Percentiles rank a stretch among this genome's conserved stretches.
Evolutionary conservation across 2,113 vertebrate species (phyloP).

Genomic region (Neolamprologus tretocephalus): DNA sequence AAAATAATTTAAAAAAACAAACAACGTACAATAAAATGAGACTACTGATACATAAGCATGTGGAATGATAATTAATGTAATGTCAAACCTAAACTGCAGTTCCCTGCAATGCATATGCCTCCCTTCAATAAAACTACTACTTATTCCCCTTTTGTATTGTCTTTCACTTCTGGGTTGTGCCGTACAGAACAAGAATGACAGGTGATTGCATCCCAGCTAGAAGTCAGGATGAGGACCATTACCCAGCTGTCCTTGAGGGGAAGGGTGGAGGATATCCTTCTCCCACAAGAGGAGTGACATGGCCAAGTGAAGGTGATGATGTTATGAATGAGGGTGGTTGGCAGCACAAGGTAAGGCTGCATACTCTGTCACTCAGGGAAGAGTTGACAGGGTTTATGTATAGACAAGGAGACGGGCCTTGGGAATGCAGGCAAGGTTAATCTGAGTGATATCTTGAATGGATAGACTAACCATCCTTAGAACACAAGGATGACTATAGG

Average conservation of each 20-base stretch:
- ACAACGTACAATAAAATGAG: neutral
- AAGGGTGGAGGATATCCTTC: constrained; percentile 44
- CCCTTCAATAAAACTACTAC: neutral
- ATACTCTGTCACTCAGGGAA: constrained; percentile 42
- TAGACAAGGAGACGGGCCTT: constrained; percentile 35
- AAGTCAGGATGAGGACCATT: constrained; percentile 53
- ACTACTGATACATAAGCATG: neutral
- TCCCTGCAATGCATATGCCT: neutral
- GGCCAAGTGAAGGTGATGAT: constrained; percentile 66
- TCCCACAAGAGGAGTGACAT: constrained; percentile 49
- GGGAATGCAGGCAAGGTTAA: constrained; percentile 38
- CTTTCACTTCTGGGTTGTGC: neutral
- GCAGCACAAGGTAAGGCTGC: constrained; percentile 61
- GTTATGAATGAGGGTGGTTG: constrained; percentile 64
- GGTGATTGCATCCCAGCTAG: constrained; percentile 18
- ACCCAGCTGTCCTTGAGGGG: constrained; percentile 63
- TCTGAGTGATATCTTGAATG: constrained; percentile 28
- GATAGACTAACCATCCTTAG: constrained; percentile 7
- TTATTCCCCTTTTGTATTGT: neutral
- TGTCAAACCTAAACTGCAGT: neutral
- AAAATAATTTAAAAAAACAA: neutral
- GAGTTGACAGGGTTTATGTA: constrained; percentile 27
- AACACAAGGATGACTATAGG: neutral
- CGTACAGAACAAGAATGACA: constrained; percentile 27
- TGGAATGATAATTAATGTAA: neutral